These are phyloP conservation scores for Bombus breviceps DNA, from an alignment of 1,140 invertebrate genomes.

Conservation along the genomic window DNA sequence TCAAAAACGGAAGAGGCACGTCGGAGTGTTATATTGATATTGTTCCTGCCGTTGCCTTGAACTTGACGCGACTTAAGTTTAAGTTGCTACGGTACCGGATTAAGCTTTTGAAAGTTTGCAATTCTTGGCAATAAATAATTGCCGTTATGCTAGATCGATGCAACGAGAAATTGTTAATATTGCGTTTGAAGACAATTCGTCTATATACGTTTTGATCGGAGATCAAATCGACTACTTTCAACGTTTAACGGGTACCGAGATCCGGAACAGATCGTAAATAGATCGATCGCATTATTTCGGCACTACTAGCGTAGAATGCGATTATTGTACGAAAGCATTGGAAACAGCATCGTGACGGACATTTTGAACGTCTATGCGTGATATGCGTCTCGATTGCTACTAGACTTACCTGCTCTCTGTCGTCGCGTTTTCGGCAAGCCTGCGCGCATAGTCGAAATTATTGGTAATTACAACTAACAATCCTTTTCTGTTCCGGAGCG, in stretches of 20 bases:
- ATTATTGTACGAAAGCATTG: neutral
- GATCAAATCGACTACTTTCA: neutral
- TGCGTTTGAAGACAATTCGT: neutral
- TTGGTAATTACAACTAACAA: constrained; percentile 47
- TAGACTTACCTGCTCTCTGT: neutral
- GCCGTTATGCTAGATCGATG: neutral
- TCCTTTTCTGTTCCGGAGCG: constrained; percentile 8
- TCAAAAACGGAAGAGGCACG: neutral
- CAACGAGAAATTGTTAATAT: neutral
- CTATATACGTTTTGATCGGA: neutral
- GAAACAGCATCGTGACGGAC: neutral
- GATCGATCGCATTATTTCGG: neutral
- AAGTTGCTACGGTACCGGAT: neutral
- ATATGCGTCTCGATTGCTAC: neutral
- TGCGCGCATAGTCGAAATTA: constrained; percentile 18
- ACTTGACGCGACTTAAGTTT: neutral
- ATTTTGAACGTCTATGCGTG: no score
- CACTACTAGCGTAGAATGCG: no score
- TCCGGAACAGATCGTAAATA: neutral
- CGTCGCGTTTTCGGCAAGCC: constrained; percentile 53
- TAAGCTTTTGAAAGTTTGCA: neutral
- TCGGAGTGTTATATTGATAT: neutral
- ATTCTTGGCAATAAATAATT: neutral
- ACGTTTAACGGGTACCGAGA: neutral
- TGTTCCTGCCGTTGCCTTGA: neutral